Evolutionary conservation across 2,797 vertebrate species (phyloP).

Genomic region (Phyllotis vaccarum): DNA sequence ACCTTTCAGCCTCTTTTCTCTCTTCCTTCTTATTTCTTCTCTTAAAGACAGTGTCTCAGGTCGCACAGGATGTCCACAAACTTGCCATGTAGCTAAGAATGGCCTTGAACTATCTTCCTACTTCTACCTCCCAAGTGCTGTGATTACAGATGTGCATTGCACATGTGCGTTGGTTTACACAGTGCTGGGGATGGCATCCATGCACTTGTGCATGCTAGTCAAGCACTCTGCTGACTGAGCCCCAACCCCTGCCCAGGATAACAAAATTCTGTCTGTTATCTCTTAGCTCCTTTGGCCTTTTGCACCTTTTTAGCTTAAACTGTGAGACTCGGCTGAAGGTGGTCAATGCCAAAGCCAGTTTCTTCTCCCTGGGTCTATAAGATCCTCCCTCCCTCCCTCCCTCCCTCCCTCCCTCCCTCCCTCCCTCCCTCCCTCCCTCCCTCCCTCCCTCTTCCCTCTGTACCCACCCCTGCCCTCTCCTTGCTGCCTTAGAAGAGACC

Average conservation of each 20-base stretch:
- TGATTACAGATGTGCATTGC: not conserved
- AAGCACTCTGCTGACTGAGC: not conserved
- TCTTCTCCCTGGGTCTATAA: not conserved
- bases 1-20: not conserved
- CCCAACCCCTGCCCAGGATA: not conserved
- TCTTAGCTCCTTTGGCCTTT: not conserved
- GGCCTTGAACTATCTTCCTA: not conserved
- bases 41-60: not conserved
- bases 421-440: accelerated
- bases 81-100: not conserved
- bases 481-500: not conserved
- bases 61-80: not conserved
- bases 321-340: not conserved
- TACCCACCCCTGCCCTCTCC: not conserved
- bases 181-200: not conserved
- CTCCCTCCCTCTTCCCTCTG: not conserved
- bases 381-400: accelerated
- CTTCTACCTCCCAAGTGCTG: not conserved
- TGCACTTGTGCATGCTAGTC: not conserved
- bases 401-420: not conserved
- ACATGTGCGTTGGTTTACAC: not conserved
- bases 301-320: not conserved
- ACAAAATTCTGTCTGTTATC: not conserved
- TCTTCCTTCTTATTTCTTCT: not conserved
- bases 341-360: no score